These are phyloP conservation scores for Erebia ligea DNA, from an alignment of 2,888 invertebrate genomes.

Conservation along the genomic window DNA sequence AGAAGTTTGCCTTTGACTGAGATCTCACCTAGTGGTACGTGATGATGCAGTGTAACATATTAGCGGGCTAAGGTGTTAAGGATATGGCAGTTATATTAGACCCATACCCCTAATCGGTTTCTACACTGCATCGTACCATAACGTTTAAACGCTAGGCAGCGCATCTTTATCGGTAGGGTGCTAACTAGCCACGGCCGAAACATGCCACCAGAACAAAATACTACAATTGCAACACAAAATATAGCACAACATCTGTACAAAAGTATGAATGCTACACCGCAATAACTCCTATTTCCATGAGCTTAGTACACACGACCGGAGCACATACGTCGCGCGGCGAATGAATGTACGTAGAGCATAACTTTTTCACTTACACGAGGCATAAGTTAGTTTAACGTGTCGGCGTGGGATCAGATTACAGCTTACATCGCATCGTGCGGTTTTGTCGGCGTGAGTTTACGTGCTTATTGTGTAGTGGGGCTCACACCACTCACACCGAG, in stretches of 20 bases:
- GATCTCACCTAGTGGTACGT: too few species aligned
- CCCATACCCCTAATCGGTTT: too few species aligned
- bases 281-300: conserved; percentile 7
- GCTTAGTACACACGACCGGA: conserved; percentile 3
- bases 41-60: too few species aligned
- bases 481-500: background rate
- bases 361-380: conserved; percentile 27
- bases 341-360: conserved; percentile 8
- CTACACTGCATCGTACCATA: too few species aligned
- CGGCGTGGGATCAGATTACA: conserved; percentile 25
- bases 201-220: too few species aligned
- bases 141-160: too few species aligned
- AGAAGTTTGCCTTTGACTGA: too few species aligned
- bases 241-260: background rate
- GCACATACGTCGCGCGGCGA: background rate
- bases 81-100: too few species aligned
- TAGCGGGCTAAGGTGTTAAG: too few species aligned
- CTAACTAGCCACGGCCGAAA: too few species aligned
- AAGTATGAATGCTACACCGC: background rate
- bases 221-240: too few species aligned
- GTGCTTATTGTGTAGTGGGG: background rate
- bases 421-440: conserved; percentile 16
- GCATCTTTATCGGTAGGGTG: too few species aligned
- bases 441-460: conserved; percentile 13
- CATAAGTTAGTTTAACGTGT: conserved; percentile 27